phyloP scores from a whole-genome alignment of 1,140 invertebrate species.

The Apis laboriosa region DNA sequence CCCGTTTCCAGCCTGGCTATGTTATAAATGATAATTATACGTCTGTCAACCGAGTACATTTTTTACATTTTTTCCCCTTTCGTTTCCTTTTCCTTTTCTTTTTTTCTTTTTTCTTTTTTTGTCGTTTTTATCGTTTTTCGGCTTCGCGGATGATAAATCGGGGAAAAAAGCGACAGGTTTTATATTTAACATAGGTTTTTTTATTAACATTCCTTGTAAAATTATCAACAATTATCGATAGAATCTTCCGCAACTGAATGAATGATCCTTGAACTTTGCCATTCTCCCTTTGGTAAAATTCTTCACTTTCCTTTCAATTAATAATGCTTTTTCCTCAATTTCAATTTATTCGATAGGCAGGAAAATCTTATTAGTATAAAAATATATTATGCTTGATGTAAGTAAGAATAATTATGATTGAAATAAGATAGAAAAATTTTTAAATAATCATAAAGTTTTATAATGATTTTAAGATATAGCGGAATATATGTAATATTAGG shows the following conservation, averaged over 20 bases:
- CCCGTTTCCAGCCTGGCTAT: slow-evolving; percentile 36
- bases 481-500: too few relatives aligned
- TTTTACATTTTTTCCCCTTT: background rate
- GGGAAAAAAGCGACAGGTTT: slow-evolving; percentile 27
- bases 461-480: too few relatives aligned
- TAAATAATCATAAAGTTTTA: too few relatives aligned
- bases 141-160: background rate
- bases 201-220: slow-evolving; percentile 35
- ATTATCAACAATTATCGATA: background rate
- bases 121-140: background rate
- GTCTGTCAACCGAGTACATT: slow-evolving; percentile 13
- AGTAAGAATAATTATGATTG: too few relatives aligned
- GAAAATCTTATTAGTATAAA: too few relatives aligned
- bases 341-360: too few relatives aligned
- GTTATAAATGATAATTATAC: slow-evolving; percentile 63
- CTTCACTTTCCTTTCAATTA: too few relatives aligned
- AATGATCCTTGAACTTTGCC: background rate
- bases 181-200: background rate
- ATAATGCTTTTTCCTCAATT: too few relatives aligned
- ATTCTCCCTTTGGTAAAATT: background rate
- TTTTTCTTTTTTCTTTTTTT: slow-evolving; percentile 10
- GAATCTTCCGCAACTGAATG: too few relatives aligned
- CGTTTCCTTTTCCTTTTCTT: background rate
- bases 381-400: too few relatives aligned
- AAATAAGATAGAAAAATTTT: too few relatives aligned